phyloP scores from a whole-genome alignment of 2,113 vertebrate genomes.

The Erinaceus europaeus region DNA sequence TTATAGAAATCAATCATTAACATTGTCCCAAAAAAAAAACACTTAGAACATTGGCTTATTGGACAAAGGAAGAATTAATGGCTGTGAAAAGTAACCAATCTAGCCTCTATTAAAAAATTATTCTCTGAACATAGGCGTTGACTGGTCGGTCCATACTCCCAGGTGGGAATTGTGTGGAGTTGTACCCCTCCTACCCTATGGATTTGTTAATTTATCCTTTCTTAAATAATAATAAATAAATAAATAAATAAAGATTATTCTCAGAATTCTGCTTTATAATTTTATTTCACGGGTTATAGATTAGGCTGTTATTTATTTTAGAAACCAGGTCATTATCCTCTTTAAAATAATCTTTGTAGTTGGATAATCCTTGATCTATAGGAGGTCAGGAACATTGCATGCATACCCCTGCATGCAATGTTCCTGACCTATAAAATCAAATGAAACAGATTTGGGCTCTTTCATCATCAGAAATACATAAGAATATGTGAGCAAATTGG shows the following conservation, averaged over 20 bases:
- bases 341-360: neutral
- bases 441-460: neutral
- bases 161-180: no score
- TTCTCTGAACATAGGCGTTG: no score
- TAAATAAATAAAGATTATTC: no score
- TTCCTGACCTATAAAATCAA: neutral
- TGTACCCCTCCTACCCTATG: no score
- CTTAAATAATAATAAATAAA: no score
- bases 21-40: neutral
- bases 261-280: neutral
- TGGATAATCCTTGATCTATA: neutral
- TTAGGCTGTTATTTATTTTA: neutral
- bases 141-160: no score
- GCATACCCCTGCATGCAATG: neutral
- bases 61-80: neutral
- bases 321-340: neutral
- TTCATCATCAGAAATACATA: neutral
- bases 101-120: neutral
- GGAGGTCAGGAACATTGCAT: neutral
- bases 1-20: neutral
- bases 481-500: neutral
- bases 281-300: neutral
- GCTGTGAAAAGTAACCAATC: neutral
- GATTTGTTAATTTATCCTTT: no score
- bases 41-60: neutral